Conservation (phyloP, 2,797 vertebrate genomes). For the Phataginus tetradactyla region DNA sequence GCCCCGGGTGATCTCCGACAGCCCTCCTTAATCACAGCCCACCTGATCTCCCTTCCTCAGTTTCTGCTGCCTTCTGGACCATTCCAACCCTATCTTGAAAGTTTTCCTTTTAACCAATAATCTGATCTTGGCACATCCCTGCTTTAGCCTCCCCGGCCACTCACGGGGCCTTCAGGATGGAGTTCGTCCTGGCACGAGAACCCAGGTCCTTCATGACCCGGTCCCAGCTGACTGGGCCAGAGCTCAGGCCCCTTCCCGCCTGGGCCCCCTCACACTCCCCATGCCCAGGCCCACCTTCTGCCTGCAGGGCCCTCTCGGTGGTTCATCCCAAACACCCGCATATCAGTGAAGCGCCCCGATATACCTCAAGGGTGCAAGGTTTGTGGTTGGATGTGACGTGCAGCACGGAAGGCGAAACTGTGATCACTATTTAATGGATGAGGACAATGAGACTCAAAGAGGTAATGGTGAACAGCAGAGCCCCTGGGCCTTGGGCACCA, state of each 20-base stretch:
- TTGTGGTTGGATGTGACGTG: background rate
- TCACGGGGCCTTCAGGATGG: background rate
- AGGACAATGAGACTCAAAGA: background rate
- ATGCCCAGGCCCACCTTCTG: rapidly evolving
- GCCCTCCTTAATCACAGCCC: no score
- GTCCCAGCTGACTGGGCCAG: background rate
- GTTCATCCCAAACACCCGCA: background rate
- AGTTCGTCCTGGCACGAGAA: background rate
- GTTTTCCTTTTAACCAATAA: background rate
- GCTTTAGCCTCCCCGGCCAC: background rate
- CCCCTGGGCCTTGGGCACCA: no score
- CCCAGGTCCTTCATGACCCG: rapidly evolving
- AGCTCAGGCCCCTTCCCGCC: background rate
- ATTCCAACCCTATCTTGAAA: background rate
- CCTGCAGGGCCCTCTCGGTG: no score
- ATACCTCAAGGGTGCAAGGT: no score
- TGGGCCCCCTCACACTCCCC: rapidly evolving
- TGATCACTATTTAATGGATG: rapidly evolving
- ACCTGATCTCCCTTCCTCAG: rapidly evolving
- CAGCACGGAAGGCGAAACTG: rapidly evolving
- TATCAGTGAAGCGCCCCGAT: background rate
- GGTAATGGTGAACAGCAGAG: background rate
- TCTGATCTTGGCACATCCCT: background rate
- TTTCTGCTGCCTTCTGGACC: background rate
- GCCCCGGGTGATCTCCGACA: background rate